Base-by-base conservation (phyloP, 2,888 invertebrate genomes). In the Villa cingulata region DNA sequence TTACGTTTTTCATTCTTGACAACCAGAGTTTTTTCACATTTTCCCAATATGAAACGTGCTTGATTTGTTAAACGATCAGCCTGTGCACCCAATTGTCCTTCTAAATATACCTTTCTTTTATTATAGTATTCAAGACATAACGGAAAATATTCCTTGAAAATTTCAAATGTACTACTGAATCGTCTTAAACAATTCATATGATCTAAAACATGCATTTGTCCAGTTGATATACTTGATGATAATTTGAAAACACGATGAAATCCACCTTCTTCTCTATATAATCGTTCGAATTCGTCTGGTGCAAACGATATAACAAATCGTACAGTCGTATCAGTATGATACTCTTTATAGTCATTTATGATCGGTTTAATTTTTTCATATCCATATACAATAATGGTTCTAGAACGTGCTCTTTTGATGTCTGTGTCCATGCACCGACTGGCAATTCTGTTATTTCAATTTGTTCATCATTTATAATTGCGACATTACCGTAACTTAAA, bases 381-480 rank as follows among this genome's bases (percentile, higher is more conserved):
- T 29, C 92, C 91, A 56, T 80, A 76, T 15, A n/a, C n/a, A 92
- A 69, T 74, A 97, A 79, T 0, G 85, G 80, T 63, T 96, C 96
- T 38, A 98, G 70, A 0, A 92, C 86, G 53, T 81, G 81, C 66
- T 98, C 97, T 67, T 98, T 98, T 66, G 98, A 98, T 39, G 76
- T 74, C 69, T 96, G 92, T 0, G 98, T 98, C 97, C 98, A 98
- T 0, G 77, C 76, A 17, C 90, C 86, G 46, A 98, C 70, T 0
- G 98, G 98, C 52, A 98, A 74, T 67, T 99, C 98, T 0, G 92
- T 88, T 52, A 99, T 97, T 73, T 98, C 97, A 3, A 98, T 67
- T 62, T 82, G 84, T 40, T 83, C 83, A 4, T 78, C 76, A 48
- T 82, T 81, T 46, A 94, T 71, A 45, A 91, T 73, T 44, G 86